Conservation (phyloP, 2,797 vertebrate genomes). For the Rhinoraja longicauda region DNA sequence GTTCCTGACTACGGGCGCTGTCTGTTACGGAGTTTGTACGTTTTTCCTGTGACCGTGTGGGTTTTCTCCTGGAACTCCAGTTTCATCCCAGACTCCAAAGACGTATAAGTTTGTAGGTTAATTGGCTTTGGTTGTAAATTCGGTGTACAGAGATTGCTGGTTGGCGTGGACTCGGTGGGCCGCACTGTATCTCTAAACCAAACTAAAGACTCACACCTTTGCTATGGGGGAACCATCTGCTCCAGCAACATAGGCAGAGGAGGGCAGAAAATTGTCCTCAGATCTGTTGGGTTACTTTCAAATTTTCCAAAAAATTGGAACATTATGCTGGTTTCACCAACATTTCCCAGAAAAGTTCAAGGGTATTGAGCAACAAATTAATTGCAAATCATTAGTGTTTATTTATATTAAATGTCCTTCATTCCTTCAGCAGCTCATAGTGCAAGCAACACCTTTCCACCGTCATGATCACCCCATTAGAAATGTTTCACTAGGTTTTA, state of each 20-base stretch:
- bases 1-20: too few species aligned
- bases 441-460: not conserved
- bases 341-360: not conserved
- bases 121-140: too few species aligned
- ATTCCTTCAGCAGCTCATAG: not conserved
- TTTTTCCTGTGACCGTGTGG: too few species aligned
- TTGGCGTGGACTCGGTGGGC: too few species aligned
- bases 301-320: not conserved
- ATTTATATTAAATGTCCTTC: too few species aligned
- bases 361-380: not conserved
- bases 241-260: not conserved
- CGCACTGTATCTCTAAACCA: too few species aligned
- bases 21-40: too few species aligned
- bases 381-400: not conserved
- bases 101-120: too few species aligned
- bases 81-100: too few species aligned
- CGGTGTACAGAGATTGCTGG: too few species aligned
- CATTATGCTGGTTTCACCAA: too few species aligned
- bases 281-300: not conserved
- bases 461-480: not conserved
- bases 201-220: not conserved
- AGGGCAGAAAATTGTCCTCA: not conserved
- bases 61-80: too few species aligned
- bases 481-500: conserved; percentile 24
- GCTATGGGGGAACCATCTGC: not conserved